Base-by-base conservation (phyloP, 1,140 invertebrate species). In the Hylaeus anthracinus region DNA sequence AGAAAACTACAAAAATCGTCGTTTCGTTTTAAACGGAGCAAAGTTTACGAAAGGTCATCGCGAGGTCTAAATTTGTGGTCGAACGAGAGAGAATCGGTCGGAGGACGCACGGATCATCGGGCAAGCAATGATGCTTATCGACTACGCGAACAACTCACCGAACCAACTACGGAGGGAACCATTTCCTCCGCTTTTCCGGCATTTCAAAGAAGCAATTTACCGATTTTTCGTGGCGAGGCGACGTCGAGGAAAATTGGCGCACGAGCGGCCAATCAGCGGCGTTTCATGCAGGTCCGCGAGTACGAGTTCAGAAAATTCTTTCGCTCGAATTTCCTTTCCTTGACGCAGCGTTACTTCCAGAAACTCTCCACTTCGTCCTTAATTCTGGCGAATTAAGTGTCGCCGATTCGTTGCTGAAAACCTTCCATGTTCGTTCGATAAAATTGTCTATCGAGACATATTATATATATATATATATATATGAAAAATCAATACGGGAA, bases 151-250 rank as follows among this genome's bases (percentile, higher is more conserved):
- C 85, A 88, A 88, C 86, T 87, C 82, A 88, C 86, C 85, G 90
- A 89, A 91, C 65, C 45, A 90, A 89, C 70, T 41, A 67, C 88
- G 86, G 71, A 81, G 84, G 88, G 87, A 90, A 90, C 87, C 83
- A 87, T 90, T 90, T 75, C 72, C 88, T 88, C 73, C 72, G 69
- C 75, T 84, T 70, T 81, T 84, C 65, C 65, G 65, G 71, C 72
- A 65, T 92, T 92, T 93, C 90, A 92, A 92, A 93, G 91, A 92
- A 92, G 91, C 91, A 93, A 93, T 93, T 93, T 93, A 90, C 88
- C 83, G 87, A 93, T 92, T 92, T 93, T 92, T 90, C 91, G 90
- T 89, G 88, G 89, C 86, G 88, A 88, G 88, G 84, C 88, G 86
- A 87, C 90, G 87, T 84, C 65, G 87, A 88, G 87, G 89, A 89